Percentiles rank a stretch among this genome's conserved stretches.
Evolutionary conservation across 2,888 invertebrate genomes (phyloP).

Genomic region (Plutella xylostella): DNA sequence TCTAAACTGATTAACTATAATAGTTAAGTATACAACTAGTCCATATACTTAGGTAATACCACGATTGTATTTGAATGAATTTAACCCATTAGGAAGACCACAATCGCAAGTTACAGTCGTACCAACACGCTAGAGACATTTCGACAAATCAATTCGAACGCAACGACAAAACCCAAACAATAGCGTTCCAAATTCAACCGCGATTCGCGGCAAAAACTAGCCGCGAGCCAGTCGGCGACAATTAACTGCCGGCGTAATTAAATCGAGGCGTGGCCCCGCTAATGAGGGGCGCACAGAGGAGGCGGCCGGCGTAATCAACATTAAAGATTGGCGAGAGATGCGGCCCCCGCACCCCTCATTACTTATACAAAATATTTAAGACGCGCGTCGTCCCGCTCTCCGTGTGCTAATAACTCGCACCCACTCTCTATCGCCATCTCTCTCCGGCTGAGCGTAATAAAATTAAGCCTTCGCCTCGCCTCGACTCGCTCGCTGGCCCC

Average conservation of each 20-base stretch:
- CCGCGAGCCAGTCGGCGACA: conserved; percentile 31
- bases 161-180: neutral
- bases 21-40: too few relatives aligned
- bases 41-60: too few relatives aligned
- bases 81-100: too few relatives aligned
- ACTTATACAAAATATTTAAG: conserved; percentile 72
- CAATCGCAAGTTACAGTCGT: too few relatives aligned
- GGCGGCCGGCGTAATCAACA: conserved; percentile 65
- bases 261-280: conserved; percentile 64
- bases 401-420: conserved; percentile 76
- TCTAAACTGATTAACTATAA: too few relatives aligned
- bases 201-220: conserved; percentile 32
- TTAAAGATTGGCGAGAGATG: conserved; percentile 71
- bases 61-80: too few relatives aligned
- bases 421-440: conserved; percentile 66
- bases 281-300: conserved; percentile 65
- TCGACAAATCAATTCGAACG: neutral
- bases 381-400: conserved; percentile 72
- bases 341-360: conserved; percentile 67
- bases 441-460: conserved; percentile 65
- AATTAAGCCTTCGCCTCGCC: conserved; percentile 67
- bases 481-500: conserved; percentile 55
- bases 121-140: neutral
- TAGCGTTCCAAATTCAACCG: neutral
- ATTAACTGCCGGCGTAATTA: conserved; percentile 60